Conservation (phyloP, 1,140 invertebrate species). For the Amyelois transitella region DNA sequence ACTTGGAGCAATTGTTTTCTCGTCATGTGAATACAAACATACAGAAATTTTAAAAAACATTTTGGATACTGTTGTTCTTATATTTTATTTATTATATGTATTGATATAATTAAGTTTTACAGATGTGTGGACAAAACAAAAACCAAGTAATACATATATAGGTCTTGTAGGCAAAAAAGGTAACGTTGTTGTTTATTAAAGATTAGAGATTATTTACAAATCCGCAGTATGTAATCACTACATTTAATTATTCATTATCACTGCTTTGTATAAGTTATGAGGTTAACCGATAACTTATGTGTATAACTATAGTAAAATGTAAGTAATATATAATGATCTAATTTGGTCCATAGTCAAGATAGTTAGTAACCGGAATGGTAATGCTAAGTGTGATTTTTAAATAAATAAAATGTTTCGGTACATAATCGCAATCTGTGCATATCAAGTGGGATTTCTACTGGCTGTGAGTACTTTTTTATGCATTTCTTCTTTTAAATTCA, state of each 20-base stretch:
- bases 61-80: no score
- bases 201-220: background rate
- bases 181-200: no score
- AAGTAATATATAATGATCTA: background rate
- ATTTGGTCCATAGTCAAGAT: background rate
- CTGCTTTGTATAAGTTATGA: background rate
- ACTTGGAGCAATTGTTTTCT: no score
- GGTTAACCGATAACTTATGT: background rate
- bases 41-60: no score
- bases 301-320: no score
- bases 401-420: background rate
- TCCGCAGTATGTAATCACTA: no score
- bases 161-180: no score
- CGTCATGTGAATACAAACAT: no score
- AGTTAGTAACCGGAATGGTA: background rate
- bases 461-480: background rate
- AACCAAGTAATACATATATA: no score
- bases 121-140: no score
- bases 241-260: background rate
- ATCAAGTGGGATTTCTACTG: background rate
- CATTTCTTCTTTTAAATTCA: background rate
- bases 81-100: no score
- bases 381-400: background rate
- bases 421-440: background rate
- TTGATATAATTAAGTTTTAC: no score